These are phyloP conservation scores for Hippocampus comes DNA, from an alignment of 2,113 vertebrate species.

Conservation along the genomic window DNA sequence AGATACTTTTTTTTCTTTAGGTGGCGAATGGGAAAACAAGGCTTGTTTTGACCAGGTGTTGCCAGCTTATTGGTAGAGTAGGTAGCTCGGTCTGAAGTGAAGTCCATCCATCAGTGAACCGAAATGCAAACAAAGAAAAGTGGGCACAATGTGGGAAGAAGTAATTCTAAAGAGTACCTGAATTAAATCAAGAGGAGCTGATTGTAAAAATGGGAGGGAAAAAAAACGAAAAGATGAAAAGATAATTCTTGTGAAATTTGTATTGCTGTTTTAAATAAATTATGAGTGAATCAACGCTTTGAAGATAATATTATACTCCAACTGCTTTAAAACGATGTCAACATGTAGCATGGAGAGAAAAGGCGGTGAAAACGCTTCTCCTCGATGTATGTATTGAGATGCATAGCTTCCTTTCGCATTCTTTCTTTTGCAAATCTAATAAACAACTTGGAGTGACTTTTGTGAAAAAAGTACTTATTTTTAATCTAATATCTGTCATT, in stretches of 20 bases:
- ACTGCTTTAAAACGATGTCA: too few relatives aligned
- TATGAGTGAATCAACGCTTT: too few relatives aligned
- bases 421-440: too few relatives aligned
- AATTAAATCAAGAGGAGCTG: neutral
- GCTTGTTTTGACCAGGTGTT: conserved; percentile 35
- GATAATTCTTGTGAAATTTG: too few relatives aligned
- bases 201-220: neutral
- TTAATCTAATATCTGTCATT: neutral
- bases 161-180: neutral
- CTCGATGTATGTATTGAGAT: too few relatives aligned
- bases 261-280: too few relatives aligned
- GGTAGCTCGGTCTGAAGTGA: neutral
- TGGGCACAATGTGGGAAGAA: neutral
- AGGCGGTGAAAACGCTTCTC: neutral
- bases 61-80: neutral
- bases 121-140: neutral
- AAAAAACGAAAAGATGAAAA: too few relatives aligned
- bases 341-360: too few relatives aligned
- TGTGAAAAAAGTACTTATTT: too few relatives aligned
- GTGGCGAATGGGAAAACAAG: conserved; percentile 37
- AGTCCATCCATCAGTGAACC: neutral
- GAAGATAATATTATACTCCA: too few relatives aligned
- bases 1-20: conserved; percentile 40
- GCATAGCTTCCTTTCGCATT: too few relatives aligned
- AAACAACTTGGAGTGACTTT: too few relatives aligned